Conservation (phyloP, 2,113 vertebrate genomes). For the Salvator merianae region DNA sequence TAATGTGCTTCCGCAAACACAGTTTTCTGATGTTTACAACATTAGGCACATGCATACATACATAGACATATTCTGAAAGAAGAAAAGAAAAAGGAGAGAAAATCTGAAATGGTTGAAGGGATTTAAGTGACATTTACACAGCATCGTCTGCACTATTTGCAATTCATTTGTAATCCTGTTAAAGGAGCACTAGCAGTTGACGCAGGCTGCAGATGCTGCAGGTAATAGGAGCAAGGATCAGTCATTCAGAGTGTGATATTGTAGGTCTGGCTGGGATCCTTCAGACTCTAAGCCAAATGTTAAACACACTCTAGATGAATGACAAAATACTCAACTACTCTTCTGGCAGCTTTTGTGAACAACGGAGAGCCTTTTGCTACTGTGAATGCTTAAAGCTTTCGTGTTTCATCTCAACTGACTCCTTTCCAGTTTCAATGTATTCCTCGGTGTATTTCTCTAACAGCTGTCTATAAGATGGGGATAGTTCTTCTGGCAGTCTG, state of each 20-base stretch:
- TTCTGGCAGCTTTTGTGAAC: constrained; percentile 27
- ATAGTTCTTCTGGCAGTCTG: not conserved
- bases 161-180: constrained; percentile 62
- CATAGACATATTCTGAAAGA: not conserved
- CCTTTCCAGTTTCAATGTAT: constrained; percentile 1
- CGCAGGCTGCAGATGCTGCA: constrained; percentile 46
- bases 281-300: constrained; percentile 56
- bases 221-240: constrained; percentile 45
- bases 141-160: constrained; percentile 58
- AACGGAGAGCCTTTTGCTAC: not conserved
- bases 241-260: constrained; percentile 21
- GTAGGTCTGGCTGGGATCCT: constrained; percentile 42
- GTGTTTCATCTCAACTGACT: constrained; percentile 12
- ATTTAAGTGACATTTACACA: constrained; percentile 63
- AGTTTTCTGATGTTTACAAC: no score
- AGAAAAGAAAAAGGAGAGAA: not conserved
- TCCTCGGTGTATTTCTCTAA: constrained; percentile 5
- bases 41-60: not conserved
- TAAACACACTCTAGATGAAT: constrained; percentile 51
- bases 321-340: constrained; percentile 35
- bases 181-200: constrained; percentile 55
- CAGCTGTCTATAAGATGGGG: not conserved
- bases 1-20: no score
- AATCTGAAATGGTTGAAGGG: constrained; percentile 49
- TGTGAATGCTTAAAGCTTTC: constrained; percentile 29